Conservation (phyloP, 2,113 vertebrate genomes). For the Chaetops frenatus region DNA sequence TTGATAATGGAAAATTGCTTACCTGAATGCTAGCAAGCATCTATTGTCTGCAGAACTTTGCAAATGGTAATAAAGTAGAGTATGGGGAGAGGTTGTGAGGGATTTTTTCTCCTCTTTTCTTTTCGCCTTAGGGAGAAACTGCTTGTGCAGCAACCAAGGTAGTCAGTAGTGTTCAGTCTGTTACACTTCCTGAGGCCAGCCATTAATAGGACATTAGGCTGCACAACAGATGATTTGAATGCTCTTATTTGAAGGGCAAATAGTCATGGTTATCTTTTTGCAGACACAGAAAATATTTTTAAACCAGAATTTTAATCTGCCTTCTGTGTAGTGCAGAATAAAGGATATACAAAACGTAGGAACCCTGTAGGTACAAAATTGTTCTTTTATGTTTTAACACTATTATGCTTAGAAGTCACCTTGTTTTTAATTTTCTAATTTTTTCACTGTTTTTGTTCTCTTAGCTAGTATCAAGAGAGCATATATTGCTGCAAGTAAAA, state of each 20-base stretch:
- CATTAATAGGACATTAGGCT: background rate
- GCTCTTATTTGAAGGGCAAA: background rate
- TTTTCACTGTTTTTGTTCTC: background rate
- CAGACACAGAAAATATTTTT: background rate
- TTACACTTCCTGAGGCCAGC: background rate
- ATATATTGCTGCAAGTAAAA: conserved; percentile 6
- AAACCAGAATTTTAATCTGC: background rate
- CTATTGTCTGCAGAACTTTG: background rate
- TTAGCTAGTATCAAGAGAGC: background rate
- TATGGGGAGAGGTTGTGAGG: background rate
- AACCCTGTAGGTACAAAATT: background rate
- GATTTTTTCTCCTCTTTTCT: background rate
- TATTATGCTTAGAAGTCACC: background rate
- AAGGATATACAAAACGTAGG: background rate
- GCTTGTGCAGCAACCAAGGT: background rate
- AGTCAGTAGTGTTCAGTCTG: background rate
- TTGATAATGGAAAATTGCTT: background rate
- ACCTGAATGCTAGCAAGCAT: background rate
- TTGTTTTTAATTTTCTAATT: background rate
- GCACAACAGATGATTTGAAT: background rate
- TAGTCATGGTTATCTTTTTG: background rate
- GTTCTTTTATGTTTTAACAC: background rate
- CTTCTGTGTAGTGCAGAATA: background rate
- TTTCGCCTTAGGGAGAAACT: background rate
- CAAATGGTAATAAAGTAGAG: background rate